Evolutionary conservation across 2,888 invertebrate species (phyloP), one percentile per base, ranked within the genome.

Genomic region (Rugalucina vietnamica): DNA sequence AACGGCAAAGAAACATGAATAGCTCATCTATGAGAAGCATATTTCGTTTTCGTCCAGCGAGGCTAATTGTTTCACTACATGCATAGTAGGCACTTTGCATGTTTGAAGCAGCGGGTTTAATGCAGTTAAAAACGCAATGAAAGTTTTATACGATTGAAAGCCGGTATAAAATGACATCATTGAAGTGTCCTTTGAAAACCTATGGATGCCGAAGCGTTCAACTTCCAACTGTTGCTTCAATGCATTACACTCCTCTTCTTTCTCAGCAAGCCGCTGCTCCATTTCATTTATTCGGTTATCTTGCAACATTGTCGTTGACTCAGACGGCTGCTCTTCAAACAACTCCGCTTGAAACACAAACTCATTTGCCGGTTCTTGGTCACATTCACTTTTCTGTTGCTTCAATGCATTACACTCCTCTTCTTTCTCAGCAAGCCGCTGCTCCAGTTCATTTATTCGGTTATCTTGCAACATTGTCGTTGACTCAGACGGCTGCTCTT

Each of bases 11-110:
- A 72, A 83, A 83, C 76, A 83, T 71, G 37, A 83, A 80, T 1
- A 84, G 36, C 36, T 81, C 81, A 72, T 84, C 84, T 29, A 81
- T 81, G 12, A 78, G 75, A 2, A 70, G 18, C 76, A 84, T 81
- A 0, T 18, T 49, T 36, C 72, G 34, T 78, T 74, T 73, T n/a
- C 76, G 57, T n/a, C 78, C 85, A 27, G 69, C 76, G n/a, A 76
- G 54, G 39, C 54, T 81, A 24, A 76, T 1, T 29, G 81, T 65
- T 43, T 76, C 29, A 18, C 49, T 57, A 36, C 18, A 37, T 60
- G 57, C 73, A 39, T 85, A 82, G 34, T 82, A 85, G 1, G 43
- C 70, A 78, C 80, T 82, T 65, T 32, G 32, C 80, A 85, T 82
- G 29, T 43, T 65, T 29, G 14, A 29, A 21, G 82, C 82, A n/a